Evolutionary conservation across 2,113 vertebrate species (phyloP), one percentile per base, ranked within the genome.

Genomic region (Sakesphorus luctuosus): DNA sequence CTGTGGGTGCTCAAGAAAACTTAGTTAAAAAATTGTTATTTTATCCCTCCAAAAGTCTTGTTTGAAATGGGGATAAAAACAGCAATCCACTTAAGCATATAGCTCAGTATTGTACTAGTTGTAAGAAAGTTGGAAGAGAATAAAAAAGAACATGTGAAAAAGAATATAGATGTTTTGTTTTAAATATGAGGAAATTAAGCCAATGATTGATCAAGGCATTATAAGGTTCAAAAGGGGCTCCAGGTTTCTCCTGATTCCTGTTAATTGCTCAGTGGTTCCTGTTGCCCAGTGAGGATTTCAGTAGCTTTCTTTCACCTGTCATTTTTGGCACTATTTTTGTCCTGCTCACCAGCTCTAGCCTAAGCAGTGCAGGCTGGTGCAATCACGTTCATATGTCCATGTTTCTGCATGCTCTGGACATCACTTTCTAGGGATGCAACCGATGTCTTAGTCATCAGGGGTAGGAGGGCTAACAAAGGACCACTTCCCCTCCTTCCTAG

Each of bases 21-120:
- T 24, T 56, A 94, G 55, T 86, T 77, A 74, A 40, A 72, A 94
- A 82, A 71, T 75, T n/a, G 11, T 52, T 89, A 75, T 50, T 93
- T 87, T 90, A 24, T 69, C 72, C 59, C 28, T 94, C 31, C 3
- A 73, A 78, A 77, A 74, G 50, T 47, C 18, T 28, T 10, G 3
- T 91, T 67, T 81, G 47, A 38, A 78, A 93, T 55, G 55, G 65
- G 78, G 94, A 87, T 93, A 77, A 88, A 58, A 9, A 56, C 68
- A 86, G 58, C 35, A 61, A 13, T 2, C 3, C 19, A 49, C 24
- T 84, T 35, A 82, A 90, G n/a, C 2, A 0, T 93, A 82, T 49
- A 90, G 62, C 49, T 87, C 26, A 56, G 71, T 40, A 26, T 68
- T 36, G 35, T 90, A 58, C 85, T 40, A 49, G 24, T 58, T 87